phyloP scores from a whole-genome alignment of 2,797 vertebrate genomes.

The Molothrus aeneus region DNA sequence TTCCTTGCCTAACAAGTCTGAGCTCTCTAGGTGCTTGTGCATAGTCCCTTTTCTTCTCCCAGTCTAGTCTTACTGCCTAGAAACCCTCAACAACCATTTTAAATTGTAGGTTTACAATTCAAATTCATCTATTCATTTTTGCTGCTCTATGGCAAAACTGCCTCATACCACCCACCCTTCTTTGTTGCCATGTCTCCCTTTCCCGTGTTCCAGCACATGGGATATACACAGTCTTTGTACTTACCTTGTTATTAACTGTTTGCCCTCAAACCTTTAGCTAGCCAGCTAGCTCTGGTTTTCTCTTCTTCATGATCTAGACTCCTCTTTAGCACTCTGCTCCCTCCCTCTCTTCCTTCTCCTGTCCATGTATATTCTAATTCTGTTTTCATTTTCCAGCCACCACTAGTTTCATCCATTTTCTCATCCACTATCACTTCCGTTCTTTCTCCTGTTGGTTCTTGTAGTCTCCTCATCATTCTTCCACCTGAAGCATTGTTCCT shows the following conservation, averaged over 20 bases:
- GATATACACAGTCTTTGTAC: neutral
- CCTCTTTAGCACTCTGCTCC: neutral
- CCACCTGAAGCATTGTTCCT: neutral
- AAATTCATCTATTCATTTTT: neutral
- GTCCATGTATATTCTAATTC: neutral
- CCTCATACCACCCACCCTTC: neutral
- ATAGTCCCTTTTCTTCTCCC: neutral
- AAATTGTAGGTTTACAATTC: neutral
- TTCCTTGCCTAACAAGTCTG: neutral
- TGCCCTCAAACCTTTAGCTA: neutral
- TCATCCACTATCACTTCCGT: neutral
- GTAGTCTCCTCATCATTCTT: neutral
- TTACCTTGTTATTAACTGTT: neutral
- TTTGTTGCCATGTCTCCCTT: neutral
- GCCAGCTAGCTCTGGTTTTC: neutral
- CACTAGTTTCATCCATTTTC: neutral
- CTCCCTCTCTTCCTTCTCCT: neutral
- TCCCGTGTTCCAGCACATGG: accelerated
- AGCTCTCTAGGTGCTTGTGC: neutral
- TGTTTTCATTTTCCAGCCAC: neutral
- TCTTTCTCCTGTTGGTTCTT: neutral
- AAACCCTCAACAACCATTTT: neutral
- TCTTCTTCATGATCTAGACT: neutral
- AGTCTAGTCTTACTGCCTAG: neutral
- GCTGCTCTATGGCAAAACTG: neutral